A percentile compares a stretch with the other conserved stretches of the same genome.
These are phyloP conservation scores for Himantopus leucocephalus DNA, from an alignment of 2,113 vertebrate species.

Conservation along the genomic window DNA sequence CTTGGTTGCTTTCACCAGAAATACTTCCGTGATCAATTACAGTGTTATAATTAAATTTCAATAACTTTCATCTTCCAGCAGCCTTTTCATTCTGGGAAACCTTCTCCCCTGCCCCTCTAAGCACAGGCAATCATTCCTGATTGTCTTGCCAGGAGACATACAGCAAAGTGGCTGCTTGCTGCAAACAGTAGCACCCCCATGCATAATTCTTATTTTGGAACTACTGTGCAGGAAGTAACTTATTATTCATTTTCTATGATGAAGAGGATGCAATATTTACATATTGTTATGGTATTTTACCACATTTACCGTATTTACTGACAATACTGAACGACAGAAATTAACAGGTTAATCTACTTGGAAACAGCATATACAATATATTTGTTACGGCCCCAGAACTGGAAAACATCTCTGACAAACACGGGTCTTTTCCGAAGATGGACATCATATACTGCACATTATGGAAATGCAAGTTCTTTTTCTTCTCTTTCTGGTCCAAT, in stretches of 20 bases:
- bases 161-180: neutral
- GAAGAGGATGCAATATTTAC: neutral
- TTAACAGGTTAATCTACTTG: neutral
- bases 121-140: neutral
- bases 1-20: neutral
- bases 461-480: neutral
- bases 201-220: neutral
- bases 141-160: neutral
- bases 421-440: neutral
- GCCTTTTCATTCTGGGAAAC: neutral
- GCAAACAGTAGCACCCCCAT: neutral
- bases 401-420: neutral
- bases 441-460: fast-evolving
- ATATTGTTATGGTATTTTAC: neutral
- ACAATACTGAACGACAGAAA: neutral
- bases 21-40: neutral
- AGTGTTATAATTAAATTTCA: conserved; percentile 20
- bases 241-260: neutral
- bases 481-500: neutral
- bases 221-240: neutral
- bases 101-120: neutral
- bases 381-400: neutral
- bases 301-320: too few species aligned
- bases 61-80: neutral
- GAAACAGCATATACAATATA: neutral